These are phyloP conservation scores for Dipodomys ordii DNA, from an alignment of 2,113 vertebrate genomes.

Conservation along the genomic window DNA sequence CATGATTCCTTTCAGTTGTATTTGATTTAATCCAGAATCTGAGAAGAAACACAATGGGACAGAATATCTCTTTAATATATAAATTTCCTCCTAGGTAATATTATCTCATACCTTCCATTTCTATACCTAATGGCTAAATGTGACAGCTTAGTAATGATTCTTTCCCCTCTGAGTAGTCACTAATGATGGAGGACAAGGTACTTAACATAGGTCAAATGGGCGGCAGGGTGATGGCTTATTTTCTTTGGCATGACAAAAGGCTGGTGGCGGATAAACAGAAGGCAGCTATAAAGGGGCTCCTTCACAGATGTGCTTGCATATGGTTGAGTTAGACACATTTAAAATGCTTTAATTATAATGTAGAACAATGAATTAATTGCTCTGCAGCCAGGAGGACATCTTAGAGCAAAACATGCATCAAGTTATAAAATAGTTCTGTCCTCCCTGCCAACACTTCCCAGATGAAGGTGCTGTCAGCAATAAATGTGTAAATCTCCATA, in stretches of 20 bases:
- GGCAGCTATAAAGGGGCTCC: conserved; percentile 70
- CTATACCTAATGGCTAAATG: conserved; percentile 10
- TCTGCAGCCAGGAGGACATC: conserved; percentile 48
- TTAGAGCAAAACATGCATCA: conserved; percentile 47
- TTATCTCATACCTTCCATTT: conserved; percentile 29
- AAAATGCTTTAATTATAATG: conserved; percentile 80
- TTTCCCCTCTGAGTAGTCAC: conserved; percentile 19
- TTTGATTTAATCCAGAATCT: conserved; percentile 64
- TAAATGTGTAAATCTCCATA: background rate
- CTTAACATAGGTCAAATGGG: conserved; percentile 63
- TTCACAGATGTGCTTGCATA: conserved; percentile 82
- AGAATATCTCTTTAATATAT: conserved; percentile 39
- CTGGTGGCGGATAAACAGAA: conserved; percentile 83
- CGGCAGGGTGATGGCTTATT: conserved; percentile 67
- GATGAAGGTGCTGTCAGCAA: background rate
- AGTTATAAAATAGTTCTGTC: background rate
- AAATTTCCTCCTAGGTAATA: conserved; percentile 51
- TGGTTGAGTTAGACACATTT: conserved; percentile 71
- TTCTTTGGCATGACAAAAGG: conserved; percentile 79
- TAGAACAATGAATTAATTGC: conserved; percentile 73
- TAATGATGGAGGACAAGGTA: conserved; percentile 53
- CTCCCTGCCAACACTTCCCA: background rate
- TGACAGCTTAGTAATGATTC: conserved; percentile 38
- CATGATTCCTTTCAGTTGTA: background rate
- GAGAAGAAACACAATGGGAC: background rate